Percentiles rank a stretch among this genome's conserved stretches.
Conservation (phyloP, 2,888 invertebrate genomes). For the Nemoura dubitans region DNA sequence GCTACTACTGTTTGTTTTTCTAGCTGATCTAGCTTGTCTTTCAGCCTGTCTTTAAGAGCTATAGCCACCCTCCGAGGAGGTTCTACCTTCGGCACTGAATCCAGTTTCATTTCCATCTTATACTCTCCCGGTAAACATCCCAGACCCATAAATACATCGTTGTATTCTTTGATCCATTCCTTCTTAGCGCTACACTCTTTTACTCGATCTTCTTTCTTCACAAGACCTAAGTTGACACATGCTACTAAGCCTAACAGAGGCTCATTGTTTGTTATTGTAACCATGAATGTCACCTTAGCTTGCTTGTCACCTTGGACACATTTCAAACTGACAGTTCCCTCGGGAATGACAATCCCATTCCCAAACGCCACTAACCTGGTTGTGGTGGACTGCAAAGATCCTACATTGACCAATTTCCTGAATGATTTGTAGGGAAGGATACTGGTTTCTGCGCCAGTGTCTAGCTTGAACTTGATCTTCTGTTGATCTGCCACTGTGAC, state of each 20-base stretch:
- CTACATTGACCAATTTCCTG: neutral
- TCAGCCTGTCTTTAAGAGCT: no score
- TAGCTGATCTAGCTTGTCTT: no score
- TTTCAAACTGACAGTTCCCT: constrained; percentile 9
- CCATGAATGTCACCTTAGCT: neutral
- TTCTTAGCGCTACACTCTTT: neutral
- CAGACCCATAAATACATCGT: constrained; percentile 22
- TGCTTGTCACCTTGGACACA: neutral
- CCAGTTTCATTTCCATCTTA: no score
- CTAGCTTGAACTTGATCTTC: neutral
- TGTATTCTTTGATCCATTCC: neutral
- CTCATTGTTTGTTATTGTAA: neutral
- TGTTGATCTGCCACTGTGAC: neutral
- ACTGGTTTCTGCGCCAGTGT: constrained; percentile 28
- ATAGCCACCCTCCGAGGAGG: no score
- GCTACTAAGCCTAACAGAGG: neutral
- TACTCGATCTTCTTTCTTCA: neutral
- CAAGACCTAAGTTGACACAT: constrained; percentile 4
- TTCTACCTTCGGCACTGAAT: no score
- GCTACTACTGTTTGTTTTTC: no score
- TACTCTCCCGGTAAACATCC: neutral
- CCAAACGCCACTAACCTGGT: neutral
- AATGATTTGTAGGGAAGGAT: neutral
- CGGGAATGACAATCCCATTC: neutral
- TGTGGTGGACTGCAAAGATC: neutral